These are phyloP conservation scores for Nasonia giraulti DNA, from an alignment of 1,140 invertebrate species.

Conservation along the genomic window DNA sequence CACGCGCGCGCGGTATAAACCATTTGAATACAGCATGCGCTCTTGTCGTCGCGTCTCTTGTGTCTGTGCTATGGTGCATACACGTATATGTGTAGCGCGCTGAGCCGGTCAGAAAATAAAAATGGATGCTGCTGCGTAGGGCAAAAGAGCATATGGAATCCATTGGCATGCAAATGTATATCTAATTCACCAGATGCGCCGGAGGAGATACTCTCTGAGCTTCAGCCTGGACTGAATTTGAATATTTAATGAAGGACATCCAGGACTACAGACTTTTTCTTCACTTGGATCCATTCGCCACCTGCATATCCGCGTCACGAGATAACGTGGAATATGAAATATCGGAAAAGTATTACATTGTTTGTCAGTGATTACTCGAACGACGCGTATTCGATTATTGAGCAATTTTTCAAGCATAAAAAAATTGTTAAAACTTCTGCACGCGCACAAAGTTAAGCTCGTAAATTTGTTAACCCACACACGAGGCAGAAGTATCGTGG, in stretches of 20 bases:
- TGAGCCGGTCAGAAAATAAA: background rate
- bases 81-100: background rate
- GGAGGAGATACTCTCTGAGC: background rate
- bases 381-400: no score
- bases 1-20: background rate
- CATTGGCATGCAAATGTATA: background rate
- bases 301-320: background rate
- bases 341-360: background rate
- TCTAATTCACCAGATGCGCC: background rate
- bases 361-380: no score
- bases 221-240: background rate
- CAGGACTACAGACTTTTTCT: background rate
- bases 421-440: no score
- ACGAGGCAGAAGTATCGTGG: no score
- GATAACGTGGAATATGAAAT: background rate
- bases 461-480: no score
- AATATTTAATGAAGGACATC: background rate
- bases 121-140: background rate
- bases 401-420: no score
- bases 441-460: no score
- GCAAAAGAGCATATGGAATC: background rate
- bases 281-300: background rate
- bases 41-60: background rate
- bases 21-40: conserved; percentile 1
- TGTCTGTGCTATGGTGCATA: background rate